Base-by-base conservation (phyloP, 1,140 invertebrate species). In the Colletes gigas region DNA sequence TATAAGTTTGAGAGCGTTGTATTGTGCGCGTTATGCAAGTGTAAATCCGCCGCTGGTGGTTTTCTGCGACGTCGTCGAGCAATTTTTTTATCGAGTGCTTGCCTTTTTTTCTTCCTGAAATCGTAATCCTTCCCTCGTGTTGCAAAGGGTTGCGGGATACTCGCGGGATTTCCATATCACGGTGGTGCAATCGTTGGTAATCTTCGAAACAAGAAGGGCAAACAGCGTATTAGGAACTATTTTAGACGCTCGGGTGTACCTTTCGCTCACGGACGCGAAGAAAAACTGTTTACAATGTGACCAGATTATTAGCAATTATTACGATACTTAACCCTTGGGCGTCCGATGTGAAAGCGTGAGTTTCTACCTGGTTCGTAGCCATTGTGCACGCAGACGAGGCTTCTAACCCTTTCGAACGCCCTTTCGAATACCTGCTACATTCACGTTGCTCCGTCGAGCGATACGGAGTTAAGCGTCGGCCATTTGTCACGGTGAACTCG, bases 271-370 rank as follows among this genome's bases (percentile, higher is more conserved):
- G 4, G 19, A 0, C 19, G 8, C 15, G 21, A 52, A 17, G 21
- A 81, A 72, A 60, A 44, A 72, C 17, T 60, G n/a, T 63, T 59
- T 54, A 84, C 74, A 81, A 74, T 81, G 76, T 81, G 76, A 30
- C n/a, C 0, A 83, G 75, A 86, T 87, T 83, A 85, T 82, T 80
- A 70, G 55, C 72, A 82, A 83, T 88, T 80, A 87, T 88, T 85
- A 82, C 78, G 57, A 80, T 47, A 71, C 78, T 83, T 83, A 82
- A 87, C 69, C 81, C 83, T 86, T 88, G 62, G 67, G 7, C 30
- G 47, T n/a, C 14, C 50, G 17, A 57, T 30, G 54, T 76, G 39
- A 81, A 83, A 86, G 80, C 75, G 39, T 73, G 52, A 82, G 50
- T n/a, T 41, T 76, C 81, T 84, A 86, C 84, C 84, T 84, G 81